Evolutionary conservation across 2,888 invertebrate genomes (phyloP).

Genomic region (Eupelmus urozonus): DNA sequence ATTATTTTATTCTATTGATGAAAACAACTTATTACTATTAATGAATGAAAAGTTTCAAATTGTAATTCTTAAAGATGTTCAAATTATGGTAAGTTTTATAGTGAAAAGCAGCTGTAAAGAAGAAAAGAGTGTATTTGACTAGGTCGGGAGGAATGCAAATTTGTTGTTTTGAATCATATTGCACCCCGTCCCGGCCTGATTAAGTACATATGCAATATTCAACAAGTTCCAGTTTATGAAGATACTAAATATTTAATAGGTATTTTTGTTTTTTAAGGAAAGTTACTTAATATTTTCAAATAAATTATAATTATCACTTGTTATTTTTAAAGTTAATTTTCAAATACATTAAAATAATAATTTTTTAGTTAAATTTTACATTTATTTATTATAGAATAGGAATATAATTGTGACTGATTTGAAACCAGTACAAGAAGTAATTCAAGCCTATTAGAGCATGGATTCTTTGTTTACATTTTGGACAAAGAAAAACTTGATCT

Average conservation of each 20-base stretch:
- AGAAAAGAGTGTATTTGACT: slow-evolving; percentile 63
- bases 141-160: slow-evolving; percentile 77
- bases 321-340: slow-evolving; percentile 9
- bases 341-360: neutral
- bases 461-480: slow-evolving; percentile 65
- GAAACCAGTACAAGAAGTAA: slow-evolving; percentile 46
- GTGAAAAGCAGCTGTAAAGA: neutral
- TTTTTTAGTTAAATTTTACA: neutral
- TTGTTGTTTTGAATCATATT: slow-evolving; percentile 77
- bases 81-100: no score
- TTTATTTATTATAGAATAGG: neutral
- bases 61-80: no score
- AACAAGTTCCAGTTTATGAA: slow-evolving; percentile 54
- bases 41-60: no score
- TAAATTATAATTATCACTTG: neutral
- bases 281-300: no score
- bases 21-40: no score
- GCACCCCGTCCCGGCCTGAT: slow-evolving; percentile 79
- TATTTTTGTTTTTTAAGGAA: no score
- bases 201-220: slow-evolving; percentile 66
- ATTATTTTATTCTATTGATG: no score
- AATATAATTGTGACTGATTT: slow-evolving; percentile 25
- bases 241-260: neutral
- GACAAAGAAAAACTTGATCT: slow-evolving; percentile 69
- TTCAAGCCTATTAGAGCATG: slow-evolving; percentile 42